phyloP scores from a whole-genome alignment of 2,888 invertebrate genomes.

The Vandiemenella viatica region DNA sequence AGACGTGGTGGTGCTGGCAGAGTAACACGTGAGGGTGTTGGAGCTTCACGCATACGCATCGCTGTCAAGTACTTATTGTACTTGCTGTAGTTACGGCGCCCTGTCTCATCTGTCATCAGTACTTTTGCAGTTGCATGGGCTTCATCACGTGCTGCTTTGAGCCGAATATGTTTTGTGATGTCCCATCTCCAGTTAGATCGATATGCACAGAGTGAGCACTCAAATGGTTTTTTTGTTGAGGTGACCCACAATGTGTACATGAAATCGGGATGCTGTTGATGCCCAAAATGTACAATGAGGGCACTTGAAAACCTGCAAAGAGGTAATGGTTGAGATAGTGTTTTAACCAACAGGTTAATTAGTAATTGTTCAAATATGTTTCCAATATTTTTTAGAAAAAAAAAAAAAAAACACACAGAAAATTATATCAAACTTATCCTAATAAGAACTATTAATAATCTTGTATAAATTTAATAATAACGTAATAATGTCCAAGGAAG shows the following conservation, averaged over 20 bases:
- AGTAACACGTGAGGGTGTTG: neutral
- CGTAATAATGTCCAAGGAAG: no score
- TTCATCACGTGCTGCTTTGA: slow-evolving; percentile 73
- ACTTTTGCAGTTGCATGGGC: slow-evolving; percentile 69
- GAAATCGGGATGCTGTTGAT: slow-evolving; percentile 81
- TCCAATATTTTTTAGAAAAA: no score
- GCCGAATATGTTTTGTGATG: slow-evolving; percentile 85
- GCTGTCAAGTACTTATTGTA: slow-evolving; percentile 78
- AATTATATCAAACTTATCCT: no score
- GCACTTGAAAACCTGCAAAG: slow-evolving; percentile 63
- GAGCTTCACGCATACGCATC: slow-evolving; percentile 32
- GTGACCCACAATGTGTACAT: slow-evolving; percentile 86
- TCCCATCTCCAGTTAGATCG: slow-evolving; percentile 96
- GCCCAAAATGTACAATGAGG: slow-evolving; percentile 88
- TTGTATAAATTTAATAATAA: no score
- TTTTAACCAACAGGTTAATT: slow-evolving; percentile 1
- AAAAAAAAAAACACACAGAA: no score
- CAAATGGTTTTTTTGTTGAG: slow-evolving; percentile 85
- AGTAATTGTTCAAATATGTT: no score
- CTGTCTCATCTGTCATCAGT: slow-evolving; percentile 81
- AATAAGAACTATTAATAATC: no score
- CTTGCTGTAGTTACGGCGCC: slow-evolving; percentile 79
- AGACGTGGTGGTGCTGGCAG: slow-evolving; percentile 12
- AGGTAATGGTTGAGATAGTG: neutral
- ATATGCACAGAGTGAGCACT: slow-evolving; percentile 86